phyloP scores from a whole-genome alignment of 2,888 invertebrate genomes.

The Herminia tarsipennalis region DNA sequence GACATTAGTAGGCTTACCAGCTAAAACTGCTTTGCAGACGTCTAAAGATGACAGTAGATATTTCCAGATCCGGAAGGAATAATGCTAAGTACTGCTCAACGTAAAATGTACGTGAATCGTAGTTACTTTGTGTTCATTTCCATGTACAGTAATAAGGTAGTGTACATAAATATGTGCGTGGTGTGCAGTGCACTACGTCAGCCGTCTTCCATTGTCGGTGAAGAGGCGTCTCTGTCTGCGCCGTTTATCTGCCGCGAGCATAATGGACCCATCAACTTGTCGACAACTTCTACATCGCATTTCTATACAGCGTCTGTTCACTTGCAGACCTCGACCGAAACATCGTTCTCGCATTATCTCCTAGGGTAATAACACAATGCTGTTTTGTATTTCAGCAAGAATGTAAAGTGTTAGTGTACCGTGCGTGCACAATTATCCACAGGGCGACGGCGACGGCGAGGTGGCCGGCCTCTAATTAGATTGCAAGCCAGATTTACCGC shows the following conservation, averaged over 20 bases:
- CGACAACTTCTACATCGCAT: constrained; percentile 34
- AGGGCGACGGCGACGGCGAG: constrained; percentile 9
- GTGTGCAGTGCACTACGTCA: constrained; percentile 9
- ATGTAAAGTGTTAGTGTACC: constrained; percentile 8
- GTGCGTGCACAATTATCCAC: constrained; percentile 20
- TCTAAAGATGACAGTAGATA: too few relatives aligned
- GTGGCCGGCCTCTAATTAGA: constrained; percentile 30
- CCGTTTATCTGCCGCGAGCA: constrained; percentile 33
- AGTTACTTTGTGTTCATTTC: not conserved
- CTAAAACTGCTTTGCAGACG: too few relatives aligned
- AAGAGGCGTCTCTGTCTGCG: constrained; percentile 30
- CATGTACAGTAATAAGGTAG: constrained; percentile 8
- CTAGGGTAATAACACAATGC: constrained; percentile 2
- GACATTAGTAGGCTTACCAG: too few relatives aligned
- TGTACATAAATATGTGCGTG: constrained; percentile 14
- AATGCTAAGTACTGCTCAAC: too few relatives aligned
- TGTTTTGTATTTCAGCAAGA: constrained; percentile 10
- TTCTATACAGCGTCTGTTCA: constrained; percentile 24
- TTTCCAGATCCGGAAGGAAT: too few relatives aligned
- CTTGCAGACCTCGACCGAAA: constrained; percentile 21
- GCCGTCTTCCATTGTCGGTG: constrained; percentile 39
- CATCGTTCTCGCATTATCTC: constrained; percentile 8
- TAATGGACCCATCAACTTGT: constrained; percentile 46
- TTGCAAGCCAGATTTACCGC: constrained; percentile 40
- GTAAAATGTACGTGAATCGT: too few relatives aligned